phyloP scores from a whole-genome alignment of 2,113 vertebrate species.

The Muscicapa adusta region DNA sequence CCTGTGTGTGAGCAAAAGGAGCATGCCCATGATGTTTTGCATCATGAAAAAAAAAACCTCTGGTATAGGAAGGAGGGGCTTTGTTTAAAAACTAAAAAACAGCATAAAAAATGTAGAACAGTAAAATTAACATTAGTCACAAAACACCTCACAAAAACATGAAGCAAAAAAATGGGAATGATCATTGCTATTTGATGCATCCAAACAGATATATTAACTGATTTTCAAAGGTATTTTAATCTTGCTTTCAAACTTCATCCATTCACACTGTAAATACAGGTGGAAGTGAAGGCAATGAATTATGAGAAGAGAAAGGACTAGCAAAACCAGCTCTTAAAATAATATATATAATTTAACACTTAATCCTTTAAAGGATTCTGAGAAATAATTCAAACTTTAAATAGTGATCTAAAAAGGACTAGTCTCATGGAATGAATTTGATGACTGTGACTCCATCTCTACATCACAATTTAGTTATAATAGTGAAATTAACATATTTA shows the following conservation, averaged over 20 bases:
- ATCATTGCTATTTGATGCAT: background rate
- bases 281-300: background rate
- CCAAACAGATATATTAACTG: background rate
- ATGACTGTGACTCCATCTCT: background rate
- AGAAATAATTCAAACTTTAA: slow-evolving; percentile 3
- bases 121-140: background rate
- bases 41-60: background rate
- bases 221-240: background rate
- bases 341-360: background rate
- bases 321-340: background rate
- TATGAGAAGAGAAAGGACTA: background rate
- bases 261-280: background rate
- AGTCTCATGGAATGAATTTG: background rate
- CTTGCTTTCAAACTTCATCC: background rate
- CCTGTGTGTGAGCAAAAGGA: background rate
- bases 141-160: background rate
- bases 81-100: background rate
- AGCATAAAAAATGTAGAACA: background rate
- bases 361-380: background rate
- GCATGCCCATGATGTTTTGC: background rate
- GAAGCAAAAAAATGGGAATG: background rate
- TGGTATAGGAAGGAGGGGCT: background rate
- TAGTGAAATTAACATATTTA: background rate
- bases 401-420: background rate
- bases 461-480: background rate